A percentile compares a stretch with the other conserved stretches of the same genome.
These are phyloP conservation scores for Isotomurus palustris DNA, from an alignment of 2,888 invertebrate genomes.

Conservation along the genomic window DNA sequence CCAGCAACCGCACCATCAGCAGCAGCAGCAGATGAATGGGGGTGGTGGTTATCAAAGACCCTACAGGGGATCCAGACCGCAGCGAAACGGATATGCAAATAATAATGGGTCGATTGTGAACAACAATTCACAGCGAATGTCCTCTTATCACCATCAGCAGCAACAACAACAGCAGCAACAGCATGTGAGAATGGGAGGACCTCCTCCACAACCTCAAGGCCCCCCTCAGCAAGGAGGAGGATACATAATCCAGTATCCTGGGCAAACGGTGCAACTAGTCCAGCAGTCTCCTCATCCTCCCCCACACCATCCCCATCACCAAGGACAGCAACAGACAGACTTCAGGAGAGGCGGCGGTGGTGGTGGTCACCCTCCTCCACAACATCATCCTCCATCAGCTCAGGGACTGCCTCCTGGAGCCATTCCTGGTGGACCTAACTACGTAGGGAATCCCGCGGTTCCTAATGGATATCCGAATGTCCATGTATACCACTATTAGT, in stretches of 20 bases:
- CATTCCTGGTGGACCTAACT: constrained; percentile 12
- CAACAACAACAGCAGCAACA: constrained; percentile 38
- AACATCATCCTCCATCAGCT: constrained; percentile 8
- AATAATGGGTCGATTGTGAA: constrained; percentile 39
- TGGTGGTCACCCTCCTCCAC: no score
- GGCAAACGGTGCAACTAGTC: constrained; percentile 34
- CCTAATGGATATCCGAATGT: constrained; percentile 45
- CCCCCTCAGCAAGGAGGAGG: no score
- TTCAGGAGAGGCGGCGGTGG: no score
- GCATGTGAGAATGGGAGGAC: constrained; percentile 27
- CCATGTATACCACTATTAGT: constrained; percentile 45
- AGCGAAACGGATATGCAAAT: constrained; percentile 32
- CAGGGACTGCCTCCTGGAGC: constrained; percentile 10
- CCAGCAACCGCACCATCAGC: background rate
- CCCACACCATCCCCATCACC: constrained; percentile 35
- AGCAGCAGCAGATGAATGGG: constrained; percentile 12
- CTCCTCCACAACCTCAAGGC: constrained; percentile 31
- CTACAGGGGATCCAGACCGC: constrained; percentile 29
- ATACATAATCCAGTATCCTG: constrained; percentile 32
- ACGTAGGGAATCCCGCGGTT: constrained; percentile 20
- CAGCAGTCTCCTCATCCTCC: constrained; percentile 30
- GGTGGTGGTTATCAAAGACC: constrained; percentile 7
- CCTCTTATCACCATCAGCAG: constrained; percentile 36
- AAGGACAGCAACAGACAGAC: constrained; percentile 27
- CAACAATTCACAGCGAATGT: constrained; percentile 39